Conservation (phyloP, 2,113 vertebrate genomes). For the Podarcis cretensis region DNA sequence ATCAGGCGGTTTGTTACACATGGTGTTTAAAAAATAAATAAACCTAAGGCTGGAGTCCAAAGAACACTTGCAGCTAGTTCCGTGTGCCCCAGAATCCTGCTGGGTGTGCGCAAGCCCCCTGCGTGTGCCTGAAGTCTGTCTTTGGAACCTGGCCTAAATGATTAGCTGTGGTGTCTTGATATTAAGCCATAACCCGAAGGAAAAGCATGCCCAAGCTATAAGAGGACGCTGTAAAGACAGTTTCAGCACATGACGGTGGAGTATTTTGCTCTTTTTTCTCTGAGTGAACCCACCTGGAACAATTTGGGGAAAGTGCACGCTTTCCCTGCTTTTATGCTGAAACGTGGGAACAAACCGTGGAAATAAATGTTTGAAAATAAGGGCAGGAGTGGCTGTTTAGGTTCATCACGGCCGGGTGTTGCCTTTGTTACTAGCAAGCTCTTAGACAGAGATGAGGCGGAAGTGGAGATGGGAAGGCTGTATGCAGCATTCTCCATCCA, state of each 20-base stretch:
- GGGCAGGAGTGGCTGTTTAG: conserved; percentile 35
- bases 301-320: not conserved
- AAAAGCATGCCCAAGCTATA: conserved; percentile 28
- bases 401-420: conserved; percentile 43
- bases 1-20: not conserved
- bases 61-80: not conserved
- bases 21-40: not conserved
- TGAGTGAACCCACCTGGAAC: not conserved
- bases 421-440: not conserved
- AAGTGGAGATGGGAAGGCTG: not conserved
- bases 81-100: not conserved
- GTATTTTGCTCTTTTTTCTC: conserved; percentile 13
- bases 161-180: conserved; percentile 41
- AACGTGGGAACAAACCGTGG: not conserved
- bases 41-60: not conserved
- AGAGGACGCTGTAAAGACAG: conserved; percentile 19
- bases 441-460: not conserved
- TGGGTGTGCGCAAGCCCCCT: not conserved
- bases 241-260: conserved; percentile 14
- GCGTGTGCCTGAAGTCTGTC: not conserved
- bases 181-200: conserved; percentile 26
- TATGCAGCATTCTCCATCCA: conserved; percentile 22
- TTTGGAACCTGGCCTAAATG: conserved; percentile 12
- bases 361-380: conserved; percentile 8
- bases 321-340: not conserved